phyloP scores from a whole-genome alignment of 2,888 invertebrate species.

The Orchesella flavescens region DNA sequence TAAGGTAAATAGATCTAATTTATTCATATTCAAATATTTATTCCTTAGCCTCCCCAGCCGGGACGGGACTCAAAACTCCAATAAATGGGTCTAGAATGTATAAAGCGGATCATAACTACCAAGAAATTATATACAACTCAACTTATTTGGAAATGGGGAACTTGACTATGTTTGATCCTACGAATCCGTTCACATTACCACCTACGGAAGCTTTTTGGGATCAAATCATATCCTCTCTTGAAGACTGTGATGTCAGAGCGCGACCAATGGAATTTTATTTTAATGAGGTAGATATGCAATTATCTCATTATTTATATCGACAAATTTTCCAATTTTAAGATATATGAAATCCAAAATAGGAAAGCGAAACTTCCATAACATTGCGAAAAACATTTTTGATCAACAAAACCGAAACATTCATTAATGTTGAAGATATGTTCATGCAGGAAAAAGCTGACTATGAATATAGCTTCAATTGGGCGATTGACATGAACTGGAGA shows the following conservation, averaged over 20 bases:
- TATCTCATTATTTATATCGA: too few species aligned
- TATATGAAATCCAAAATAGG: too few species aligned
- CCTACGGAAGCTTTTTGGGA: slow-evolving; percentile 47
- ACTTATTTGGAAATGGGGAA: slow-evolving; percentile 20
- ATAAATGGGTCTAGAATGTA: slow-evolving; percentile 17
- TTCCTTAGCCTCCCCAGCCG: slow-evolving; percentile 23
- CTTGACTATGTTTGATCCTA: background rate
- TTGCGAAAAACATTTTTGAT: background rate
- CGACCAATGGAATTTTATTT: slow-evolving; percentile 40
- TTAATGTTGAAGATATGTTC: slow-evolving; percentile 17
- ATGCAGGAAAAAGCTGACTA: slow-evolving; percentile 63
- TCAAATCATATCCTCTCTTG: slow-evolving; percentile 35
- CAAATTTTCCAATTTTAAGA: too few species aligned
- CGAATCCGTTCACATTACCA: background rate
- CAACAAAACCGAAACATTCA: slow-evolving; percentile 16
- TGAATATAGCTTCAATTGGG: slow-evolving; percentile 65
- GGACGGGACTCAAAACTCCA: slow-evolving; percentile 33
- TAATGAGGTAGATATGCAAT: slow-evolving; percentile 25
- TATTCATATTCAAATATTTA: background rate
- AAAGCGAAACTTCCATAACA: background rate
- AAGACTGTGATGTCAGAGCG: slow-evolving; percentile 26
- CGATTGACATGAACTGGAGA: slow-evolving; percentile 58
- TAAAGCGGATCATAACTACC: background rate
- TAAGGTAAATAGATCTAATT: background rate
- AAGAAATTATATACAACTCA: slow-evolving; percentile 8